These are phyloP conservation scores for Netelia inedita DNA, from an alignment of 2,888 invertebrate genomes.

Conservation along the genomic window DNA sequence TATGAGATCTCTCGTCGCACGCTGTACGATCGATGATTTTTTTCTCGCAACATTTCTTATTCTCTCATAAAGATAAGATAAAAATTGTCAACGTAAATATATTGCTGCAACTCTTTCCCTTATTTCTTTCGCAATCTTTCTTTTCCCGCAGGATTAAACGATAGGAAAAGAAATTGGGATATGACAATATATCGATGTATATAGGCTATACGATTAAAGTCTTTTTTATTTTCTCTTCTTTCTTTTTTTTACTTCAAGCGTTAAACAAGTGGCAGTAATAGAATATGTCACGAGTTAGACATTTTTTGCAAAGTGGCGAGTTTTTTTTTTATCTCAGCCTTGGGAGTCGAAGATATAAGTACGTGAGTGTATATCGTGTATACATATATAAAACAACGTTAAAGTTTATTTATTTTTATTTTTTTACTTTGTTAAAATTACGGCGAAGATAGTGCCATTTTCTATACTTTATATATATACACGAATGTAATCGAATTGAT, in stretches of 20 bases:
- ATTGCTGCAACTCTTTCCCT: neutral
- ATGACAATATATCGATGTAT: conserved; percentile 28
- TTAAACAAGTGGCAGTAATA: conserved; percentile 56
- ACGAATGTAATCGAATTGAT: neutral
- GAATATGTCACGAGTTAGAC: conserved; percentile 46
- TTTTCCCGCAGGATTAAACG: conserved; percentile 3
- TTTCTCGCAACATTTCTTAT: neutral
- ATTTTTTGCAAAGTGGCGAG: conserved; percentile 24
- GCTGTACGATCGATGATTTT: neutral
- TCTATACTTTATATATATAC: conserved; percentile 3
- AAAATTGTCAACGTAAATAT: neutral
- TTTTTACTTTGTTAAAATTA: conserved; percentile 63
- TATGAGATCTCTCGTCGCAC: neutral
- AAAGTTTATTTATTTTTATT: neutral
- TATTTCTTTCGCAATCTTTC: neutral
- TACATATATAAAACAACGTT: conserved; percentile 71
- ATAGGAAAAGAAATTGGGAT: conserved; percentile 18
- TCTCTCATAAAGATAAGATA: neutral
- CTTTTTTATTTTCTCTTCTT: conserved; percentile 17
- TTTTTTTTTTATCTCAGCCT: conserved; percentile 28
- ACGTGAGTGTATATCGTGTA: conserved; percentile 39
- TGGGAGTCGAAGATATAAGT: conserved; percentile 35
- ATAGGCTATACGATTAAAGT: conserved; percentile 33
- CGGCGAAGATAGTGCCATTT: conserved; percentile 59
- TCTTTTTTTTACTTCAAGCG: conserved; percentile 31